Evolutionary conservation across 2,888 invertebrate species (phyloP).

Genomic region (Meandrusa payeni): DNA sequence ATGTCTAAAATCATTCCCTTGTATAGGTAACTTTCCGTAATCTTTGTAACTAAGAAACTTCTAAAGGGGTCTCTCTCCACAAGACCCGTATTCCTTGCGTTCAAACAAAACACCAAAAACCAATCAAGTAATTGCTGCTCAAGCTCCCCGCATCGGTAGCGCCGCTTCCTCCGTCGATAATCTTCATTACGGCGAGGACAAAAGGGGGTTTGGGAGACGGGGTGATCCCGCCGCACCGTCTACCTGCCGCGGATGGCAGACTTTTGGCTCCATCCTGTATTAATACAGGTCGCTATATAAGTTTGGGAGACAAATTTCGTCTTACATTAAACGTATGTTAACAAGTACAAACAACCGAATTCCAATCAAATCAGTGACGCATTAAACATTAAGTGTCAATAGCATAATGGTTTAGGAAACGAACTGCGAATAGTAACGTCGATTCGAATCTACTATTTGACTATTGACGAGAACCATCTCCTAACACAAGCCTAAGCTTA

Average conservation of each 20-base stretch:
- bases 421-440: too few relatives aligned
- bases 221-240: conserved; percentile 18
- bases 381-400: too few relatives aligned
- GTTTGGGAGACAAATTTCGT: neutral
- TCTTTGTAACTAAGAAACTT: conserved; percentile 32
- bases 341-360: too few relatives aligned
- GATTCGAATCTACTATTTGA: too few relatives aligned
- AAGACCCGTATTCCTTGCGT: conserved; percentile 26
- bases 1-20: conserved; percentile 24
- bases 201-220: conserved; percentile 33
- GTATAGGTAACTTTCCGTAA: conserved; percentile 21
- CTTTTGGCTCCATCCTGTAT: conserved; percentile 12
- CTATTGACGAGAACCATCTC: too few relatives aligned
- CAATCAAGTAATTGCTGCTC: conserved; percentile 72
- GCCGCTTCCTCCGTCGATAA: conserved; percentile 49
- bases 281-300: conserved; percentile 2
- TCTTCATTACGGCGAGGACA: conserved; percentile 51
- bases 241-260: conserved; percentile 11
- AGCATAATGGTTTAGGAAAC: too few relatives aligned
- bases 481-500: too few relatives aligned
- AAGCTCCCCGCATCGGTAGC: conserved; percentile 36
- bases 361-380: too few relatives aligned
- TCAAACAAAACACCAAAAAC: conserved; percentile 66
- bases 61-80: conserved; percentile 25
- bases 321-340: too few relatives aligned